Base-by-base conservation (phyloP, 2,888 invertebrate genomes). In the Drosophila birchii region DNA sequence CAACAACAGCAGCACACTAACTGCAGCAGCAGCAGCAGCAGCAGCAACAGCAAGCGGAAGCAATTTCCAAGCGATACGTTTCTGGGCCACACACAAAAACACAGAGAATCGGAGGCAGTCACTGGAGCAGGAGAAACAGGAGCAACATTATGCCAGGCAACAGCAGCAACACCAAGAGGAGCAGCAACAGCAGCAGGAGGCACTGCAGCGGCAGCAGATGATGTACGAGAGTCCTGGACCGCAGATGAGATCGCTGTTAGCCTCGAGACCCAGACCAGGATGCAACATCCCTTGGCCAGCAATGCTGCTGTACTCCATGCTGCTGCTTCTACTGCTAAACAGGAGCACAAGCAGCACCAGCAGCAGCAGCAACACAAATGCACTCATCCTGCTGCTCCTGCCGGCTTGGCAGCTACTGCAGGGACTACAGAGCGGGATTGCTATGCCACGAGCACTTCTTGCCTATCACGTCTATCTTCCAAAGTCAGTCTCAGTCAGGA, bases 401-500 rank as follows among this genome's bases (percentile, higher is more conserved):
- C 64, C 67, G 51, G 60, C 70, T 39, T 78, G 78, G 87, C 70
- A 79, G 80, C 86, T 73, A 74, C 76, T 83, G 66, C 71, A 81
- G 84, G 78, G 69, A 78, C 62, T 77, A 53, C 63, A 62, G 61
- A 73, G 61, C 55, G 70, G 72, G 58, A 64, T 81, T 18, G 53
- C 34, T 44, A 44, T 58, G 58, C 43, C 54, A 62, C 62, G 56
- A 63, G 49, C 74, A 62, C 67, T 78, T 75, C 67, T 78, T 75
- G 83, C 86, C 86, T 83, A 87, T 89, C 91, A 90, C 89, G 73
- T 78, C 78, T 90, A 88, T 91, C 91, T 91, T 91, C 90, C 91
- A 90, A 88, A 84, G 78, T 20, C 59, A 71, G 79, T 74, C 68
- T 26, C 59, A 71, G 79, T 71, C 70, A 71, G 55, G 76, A 67